Evolutionary conservation across 2,113 vertebrate species (phyloP).

Genomic region (Zosterops lateralis): DNA sequence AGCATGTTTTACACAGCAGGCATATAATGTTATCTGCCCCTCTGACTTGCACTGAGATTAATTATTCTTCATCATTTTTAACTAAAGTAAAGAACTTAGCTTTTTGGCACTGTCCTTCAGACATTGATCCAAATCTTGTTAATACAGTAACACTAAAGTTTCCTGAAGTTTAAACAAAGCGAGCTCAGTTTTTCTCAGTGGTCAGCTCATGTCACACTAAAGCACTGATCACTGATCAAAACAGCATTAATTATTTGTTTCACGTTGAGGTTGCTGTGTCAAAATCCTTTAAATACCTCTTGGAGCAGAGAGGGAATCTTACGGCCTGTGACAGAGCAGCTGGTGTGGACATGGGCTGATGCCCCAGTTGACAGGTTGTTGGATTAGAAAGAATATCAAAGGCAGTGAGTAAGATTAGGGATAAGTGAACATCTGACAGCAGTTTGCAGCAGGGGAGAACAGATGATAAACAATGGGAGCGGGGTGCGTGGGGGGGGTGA

Average conservation of each 20-base stretch:
- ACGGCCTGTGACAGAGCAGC: conserved; percentile 72
- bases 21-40: neutral
- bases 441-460: conserved; percentile 75
- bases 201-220: conserved; percentile 52
- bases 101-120: conserved; percentile 30
- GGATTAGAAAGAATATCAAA: conserved; percentile 79
- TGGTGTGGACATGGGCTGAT: conserved; percentile 75
- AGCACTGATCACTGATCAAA: conserved; percentile 56
- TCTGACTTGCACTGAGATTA: conserved; percentile 1
- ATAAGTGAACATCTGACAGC: conserved; percentile 76
- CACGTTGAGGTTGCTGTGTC: conserved; percentile 42
- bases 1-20: neutral
- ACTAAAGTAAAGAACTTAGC: neutral
- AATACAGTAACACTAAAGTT: conserved; percentile 31
- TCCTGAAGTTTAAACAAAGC: conserved; percentile 64
- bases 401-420: conserved; percentile 75
- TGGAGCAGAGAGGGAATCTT: conserved; percentile 64
- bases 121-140: conserved; percentile 53
- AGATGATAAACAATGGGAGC: conserved; percentile 79
- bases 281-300: conserved; percentile 66
- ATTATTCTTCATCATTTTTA: conserved; percentile 7
- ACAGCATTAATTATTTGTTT: conserved; percentile 74
- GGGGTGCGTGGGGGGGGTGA: conserved; percentile 51
- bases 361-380: conserved; percentile 75
- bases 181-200: conserved; percentile 53